Percentiles rank a stretch among this genome's conserved stretches.
Conservation (phyloP, 2,888 invertebrate species). For the Pyrgus malvae region DNA sequence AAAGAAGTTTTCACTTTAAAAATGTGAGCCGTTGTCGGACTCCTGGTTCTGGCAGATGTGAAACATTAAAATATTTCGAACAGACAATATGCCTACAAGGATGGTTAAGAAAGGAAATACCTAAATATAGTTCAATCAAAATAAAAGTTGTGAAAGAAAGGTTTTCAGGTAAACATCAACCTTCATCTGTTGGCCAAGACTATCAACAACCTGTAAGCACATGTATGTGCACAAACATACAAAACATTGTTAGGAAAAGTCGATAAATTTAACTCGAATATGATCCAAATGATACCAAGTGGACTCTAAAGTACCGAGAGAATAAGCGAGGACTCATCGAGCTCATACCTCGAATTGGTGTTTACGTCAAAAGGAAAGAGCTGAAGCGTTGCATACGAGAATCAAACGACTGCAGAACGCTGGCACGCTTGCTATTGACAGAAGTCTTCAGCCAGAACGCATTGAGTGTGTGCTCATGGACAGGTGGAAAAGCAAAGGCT, state of each 20-base stretch:
- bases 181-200: neutral
- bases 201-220: no score
- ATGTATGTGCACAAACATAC: neutral
- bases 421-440: conserved; percentile 16
- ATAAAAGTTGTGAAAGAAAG: no score
- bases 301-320: conserved; percentile 18
- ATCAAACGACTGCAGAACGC: conserved; percentile 15
- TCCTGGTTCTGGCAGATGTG: no score
- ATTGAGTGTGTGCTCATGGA: conserved; percentile 22
- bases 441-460: conserved; percentile 20
- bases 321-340: conserved; percentile 18
- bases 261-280: conserved; percentile 8
- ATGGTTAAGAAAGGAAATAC: no score
- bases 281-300: conserved; percentile 20
- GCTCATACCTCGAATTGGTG: conserved; percentile 12
- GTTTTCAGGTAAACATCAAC: neutral
- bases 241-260: neutral
- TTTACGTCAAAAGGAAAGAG: conserved; percentile 11
- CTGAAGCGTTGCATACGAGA: neutral
- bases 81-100: no score
- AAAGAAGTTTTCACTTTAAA: no score
- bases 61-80: no score
- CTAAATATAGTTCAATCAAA: no score
- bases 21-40: no score
- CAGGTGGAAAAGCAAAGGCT: conserved; percentile 15